phyloP scores from a whole-genome alignment of 1,140 invertebrate species.

The Ostrea edulis region DNA sequence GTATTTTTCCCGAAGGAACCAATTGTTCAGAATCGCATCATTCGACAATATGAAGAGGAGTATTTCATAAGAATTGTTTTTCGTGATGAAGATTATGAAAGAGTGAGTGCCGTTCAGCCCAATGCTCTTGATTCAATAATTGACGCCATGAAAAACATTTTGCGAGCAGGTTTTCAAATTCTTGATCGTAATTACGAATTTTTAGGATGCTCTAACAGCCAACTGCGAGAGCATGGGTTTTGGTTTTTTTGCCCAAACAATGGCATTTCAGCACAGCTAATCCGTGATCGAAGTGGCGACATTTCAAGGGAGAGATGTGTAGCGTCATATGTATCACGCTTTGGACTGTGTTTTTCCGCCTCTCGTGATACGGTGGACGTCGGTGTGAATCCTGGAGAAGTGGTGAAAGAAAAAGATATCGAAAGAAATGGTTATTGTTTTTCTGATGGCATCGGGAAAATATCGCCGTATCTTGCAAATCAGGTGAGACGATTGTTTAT shows the following conservation, averaged over 20 bases:
- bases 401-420: background rate
- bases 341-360: conserved; percentile 47
- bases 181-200: conserved; percentile 14
- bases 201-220: conserved; percentile 42
- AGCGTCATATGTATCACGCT: conserved; percentile 40
- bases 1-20: conserved; percentile 34
- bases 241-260: conserved; percentile 43
- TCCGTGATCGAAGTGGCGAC: conserved; percentile 8
- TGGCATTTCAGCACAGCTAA: conserved; percentile 20
- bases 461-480: background rate
- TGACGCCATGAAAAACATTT: background rate
- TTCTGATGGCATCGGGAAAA: conserved; percentile 43
- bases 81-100: conserved; percentile 47
- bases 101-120: background rate
- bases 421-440: background rate
- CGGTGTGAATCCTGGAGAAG: background rate
- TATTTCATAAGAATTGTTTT: conserved; percentile 42
- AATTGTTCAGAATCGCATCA: conserved; percentile 37
- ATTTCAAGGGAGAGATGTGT: conserved; percentile 30
- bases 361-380: conserved; percentile 22
- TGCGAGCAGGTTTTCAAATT: conserved; percentile 26
- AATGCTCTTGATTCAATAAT: conserved; percentile 12
- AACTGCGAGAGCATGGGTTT: conserved; percentile 44
- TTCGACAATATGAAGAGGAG: conserved; percentile 42
- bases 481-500: conserved; percentile 17